Conservation (phyloP, 2,113 vertebrate genomes). For the Sminthopsis crassicaudata region DNA sequence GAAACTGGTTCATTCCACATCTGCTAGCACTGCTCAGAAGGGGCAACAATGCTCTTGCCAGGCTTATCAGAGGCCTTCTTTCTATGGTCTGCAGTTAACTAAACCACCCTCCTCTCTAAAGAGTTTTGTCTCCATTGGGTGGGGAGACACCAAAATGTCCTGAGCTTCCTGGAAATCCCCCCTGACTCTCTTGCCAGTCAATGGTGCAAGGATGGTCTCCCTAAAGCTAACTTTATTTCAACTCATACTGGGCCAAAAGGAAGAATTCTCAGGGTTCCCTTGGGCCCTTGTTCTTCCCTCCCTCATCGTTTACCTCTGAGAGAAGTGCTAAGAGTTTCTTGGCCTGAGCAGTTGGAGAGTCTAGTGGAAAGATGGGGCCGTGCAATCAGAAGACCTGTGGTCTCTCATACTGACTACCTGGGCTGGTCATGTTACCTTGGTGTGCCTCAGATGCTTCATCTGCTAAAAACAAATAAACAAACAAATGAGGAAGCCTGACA, state of each 20-base stretch:
- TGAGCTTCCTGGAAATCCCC: conserved; percentile 26
- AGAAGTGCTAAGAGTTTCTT: not conserved
- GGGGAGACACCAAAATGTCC: not conserved
- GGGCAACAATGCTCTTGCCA: not conserved
- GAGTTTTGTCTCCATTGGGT: not conserved
- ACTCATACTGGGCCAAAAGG: not conserved
- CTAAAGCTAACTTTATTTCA: not conserved
- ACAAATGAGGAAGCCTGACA: not conserved
- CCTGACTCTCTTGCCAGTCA: not conserved
- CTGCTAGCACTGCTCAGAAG: not conserved
- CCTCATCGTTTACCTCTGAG: not conserved
- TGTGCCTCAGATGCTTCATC: not conserved
- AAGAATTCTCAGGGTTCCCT: not conserved
- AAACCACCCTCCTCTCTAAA: not conserved
- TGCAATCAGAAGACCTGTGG: not conserved
- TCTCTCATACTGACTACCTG: not conserved
- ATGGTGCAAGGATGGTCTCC: not conserved
- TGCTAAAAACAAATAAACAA: not conserved
- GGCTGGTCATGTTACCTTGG: not conserved
- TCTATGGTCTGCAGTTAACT: not conserved
- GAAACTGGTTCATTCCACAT: not conserved
- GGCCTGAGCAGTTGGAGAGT: not conserved
- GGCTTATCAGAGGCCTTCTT: not conserved
- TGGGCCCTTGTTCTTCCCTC: not conserved
- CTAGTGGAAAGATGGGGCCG: not conserved